These are phyloP conservation scores for Ennomos quercinarius DNA, from an alignment of 2,888 invertebrate genomes.

Conservation along the genomic window DNA sequence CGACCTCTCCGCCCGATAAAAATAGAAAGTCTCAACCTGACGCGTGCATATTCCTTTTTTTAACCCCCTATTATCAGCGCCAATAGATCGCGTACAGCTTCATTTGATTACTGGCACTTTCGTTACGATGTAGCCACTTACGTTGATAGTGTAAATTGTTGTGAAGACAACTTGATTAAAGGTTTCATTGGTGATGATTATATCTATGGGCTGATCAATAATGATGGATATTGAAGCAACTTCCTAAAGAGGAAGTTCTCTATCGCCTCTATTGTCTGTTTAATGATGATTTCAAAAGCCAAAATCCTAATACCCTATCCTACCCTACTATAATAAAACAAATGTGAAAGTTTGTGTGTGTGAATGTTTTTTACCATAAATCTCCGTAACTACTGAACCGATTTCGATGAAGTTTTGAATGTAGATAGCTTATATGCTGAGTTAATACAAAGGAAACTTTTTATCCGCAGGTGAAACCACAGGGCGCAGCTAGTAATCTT, in stretches of 20 bases:
- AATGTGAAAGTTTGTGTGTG: no score
- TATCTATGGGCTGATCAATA: constrained; percentile 10
- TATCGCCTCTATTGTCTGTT: background rate
- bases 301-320: no score
- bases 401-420: no score
- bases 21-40: constrained; percentile 82
- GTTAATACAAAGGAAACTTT: no score
- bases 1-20: constrained; percentile 80
- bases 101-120: constrained; percentile 66
- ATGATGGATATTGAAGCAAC: constrained; percentile 2
- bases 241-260: constrained; percentile 3
- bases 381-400: no score
- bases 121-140: constrained; percentile 49
- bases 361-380: no score
- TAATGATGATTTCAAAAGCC: background rate
- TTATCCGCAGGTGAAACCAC: no score
- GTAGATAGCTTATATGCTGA: no score
- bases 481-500: no score
- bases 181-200: constrained; percentile 14
- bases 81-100: constrained; percentile 63
- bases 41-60: constrained; percentile 73
- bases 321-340: no score
- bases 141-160: constrained; percentile 35
- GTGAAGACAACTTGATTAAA: constrained; percentile 39
- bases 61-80: constrained; percentile 75